Conservation (phyloP, 2,888 invertebrate species). For the Syritta pipiens region DNA sequence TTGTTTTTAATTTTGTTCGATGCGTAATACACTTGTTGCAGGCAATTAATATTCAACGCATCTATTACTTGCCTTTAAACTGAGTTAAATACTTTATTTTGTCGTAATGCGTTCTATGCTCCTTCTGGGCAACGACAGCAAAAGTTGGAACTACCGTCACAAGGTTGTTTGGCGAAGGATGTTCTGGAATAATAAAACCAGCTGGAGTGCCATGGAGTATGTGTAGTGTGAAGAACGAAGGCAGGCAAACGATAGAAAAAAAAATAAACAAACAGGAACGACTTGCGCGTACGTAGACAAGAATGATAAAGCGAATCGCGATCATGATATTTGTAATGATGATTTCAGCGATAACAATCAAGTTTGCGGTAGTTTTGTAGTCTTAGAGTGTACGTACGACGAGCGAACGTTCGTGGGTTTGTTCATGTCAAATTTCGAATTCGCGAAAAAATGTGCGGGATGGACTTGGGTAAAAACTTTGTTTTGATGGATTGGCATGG, state of each 20-base stretch:
- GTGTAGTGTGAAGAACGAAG: not conserved
- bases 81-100: constrained; percentile 41
- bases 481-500: constrained; percentile 7
- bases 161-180: constrained; percentile 48
- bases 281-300: constrained; percentile 41
- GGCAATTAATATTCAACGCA: constrained; percentile 38
- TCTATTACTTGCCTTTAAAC: constrained; percentile 27
- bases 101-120: constrained; percentile 42
- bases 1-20: not conserved
- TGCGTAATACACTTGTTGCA: constrained; percentile 9
- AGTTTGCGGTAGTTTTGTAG: constrained; percentile 62
- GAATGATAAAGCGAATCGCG: constrained; percentile 56
- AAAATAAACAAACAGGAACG: constrained; percentile 33
- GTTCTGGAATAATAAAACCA: constrained; percentile 32
- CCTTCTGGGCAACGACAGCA: constrained; percentile 23
- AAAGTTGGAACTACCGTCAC: constrained; percentile 27
- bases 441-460: constrained; percentile 21
- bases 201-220: constrained; percentile 10
- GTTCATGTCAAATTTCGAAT: constrained; percentile 4
- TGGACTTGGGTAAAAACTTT: not conserved
- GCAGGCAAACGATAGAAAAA: not conserved
- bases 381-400: constrained; percentile 29
- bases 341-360: constrained; percentile 47
- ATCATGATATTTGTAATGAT: constrained; percentile 47
- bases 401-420: not conserved